Conservation (phyloP, 2,888 invertebrate genomes). For the Orthonychiurus folsomi region DNA sequence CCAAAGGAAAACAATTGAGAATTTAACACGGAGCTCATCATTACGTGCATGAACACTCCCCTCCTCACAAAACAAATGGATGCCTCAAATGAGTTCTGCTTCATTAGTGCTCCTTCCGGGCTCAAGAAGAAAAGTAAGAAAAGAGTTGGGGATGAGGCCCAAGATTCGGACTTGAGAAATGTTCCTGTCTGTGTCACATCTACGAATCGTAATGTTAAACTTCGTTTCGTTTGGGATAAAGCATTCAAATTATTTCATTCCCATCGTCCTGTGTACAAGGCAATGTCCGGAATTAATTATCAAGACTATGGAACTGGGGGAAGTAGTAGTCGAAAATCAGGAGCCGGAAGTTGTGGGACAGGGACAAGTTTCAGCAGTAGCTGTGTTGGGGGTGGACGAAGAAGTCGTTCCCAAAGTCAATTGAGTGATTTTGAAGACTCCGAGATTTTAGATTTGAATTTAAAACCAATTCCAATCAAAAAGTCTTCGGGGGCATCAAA, state of each 20-base stretch:
- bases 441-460: too few relatives aligned
- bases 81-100: constrained; percentile 40
- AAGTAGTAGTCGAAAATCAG: not conserved
- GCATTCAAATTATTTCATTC: constrained; percentile 39
- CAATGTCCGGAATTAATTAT: constrained; percentile 39
- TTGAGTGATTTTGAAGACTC: not conserved
- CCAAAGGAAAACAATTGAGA: too few relatives aligned
- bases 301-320: constrained; percentile 32
- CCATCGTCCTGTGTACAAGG: constrained; percentile 36
- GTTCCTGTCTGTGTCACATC: constrained; percentile 38
- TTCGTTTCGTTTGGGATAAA: constrained; percentile 40
- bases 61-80: too few relatives aligned
- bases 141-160: constrained; percentile 9
- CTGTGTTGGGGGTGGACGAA: constrained; percentile 2
- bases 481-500: too few relatives aligned
- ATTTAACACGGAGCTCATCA: too few relatives aligned
- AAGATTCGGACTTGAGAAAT: constrained; percentile 19
- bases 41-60: too few relatives aligned
- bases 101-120: constrained; percentile 23
- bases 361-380: constrained; percentile 1
- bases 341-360: not conserved
- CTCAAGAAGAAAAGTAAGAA: constrained; percentile 8
- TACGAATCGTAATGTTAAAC: constrained; percentile 37
- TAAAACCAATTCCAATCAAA: too few relatives aligned
- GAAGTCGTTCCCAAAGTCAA: not conserved